Base-by-base conservation (phyloP, 1,140 invertebrate species). In the Lepidurus couesii region DNA sequence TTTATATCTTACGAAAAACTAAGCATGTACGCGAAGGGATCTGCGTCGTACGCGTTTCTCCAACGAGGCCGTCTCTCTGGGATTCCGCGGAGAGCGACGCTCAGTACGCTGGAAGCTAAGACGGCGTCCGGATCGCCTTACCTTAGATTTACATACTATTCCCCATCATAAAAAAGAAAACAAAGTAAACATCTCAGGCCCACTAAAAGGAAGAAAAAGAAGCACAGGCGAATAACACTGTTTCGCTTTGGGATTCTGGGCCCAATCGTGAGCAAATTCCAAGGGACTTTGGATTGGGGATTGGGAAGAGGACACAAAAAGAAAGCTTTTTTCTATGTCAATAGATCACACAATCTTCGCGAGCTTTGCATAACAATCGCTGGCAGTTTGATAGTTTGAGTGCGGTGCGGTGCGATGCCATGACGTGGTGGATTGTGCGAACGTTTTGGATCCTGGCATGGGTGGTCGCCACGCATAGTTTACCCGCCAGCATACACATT, bases 391-490 rank as follows among this genome's bases (percentile, higher is more conserved):
- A 21, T 21, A n/a, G 53, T 16, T 47, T 65, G 21, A 65, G 53
- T 65, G 53, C 21, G 9, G 53, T 65, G 47, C 1, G 13, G 47
- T 65, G 53, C 13, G 16, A 65, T 65, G 53, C 53, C 53, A 65
- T 65, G 53, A 65, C 21, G 53, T 65, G 53, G 53, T 65, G 53
- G 16, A 13, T 65, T n/a, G 53, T 65, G 53, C 53, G 53, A 65
- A 21, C 21, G 16, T 65, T 13, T 21, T 65, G 53, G 53, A 65
- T 65, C 53, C n/a, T 65, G 53, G 53, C 53, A n/a, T 65, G 53
- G 53, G 16, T 65, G 53, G 21, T 16, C 6, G 53, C 5, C 53
- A 21, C 8, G 13, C 3, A 65, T 13, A 13, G 16, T 16, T 65
- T 65, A 65, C 53, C 53, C 53, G 8, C 53, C 13, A 21, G 53